Base-by-base conservation (phyloP, 2,797 vertebrate species). In the Enteromius fasciolatus region DNA sequence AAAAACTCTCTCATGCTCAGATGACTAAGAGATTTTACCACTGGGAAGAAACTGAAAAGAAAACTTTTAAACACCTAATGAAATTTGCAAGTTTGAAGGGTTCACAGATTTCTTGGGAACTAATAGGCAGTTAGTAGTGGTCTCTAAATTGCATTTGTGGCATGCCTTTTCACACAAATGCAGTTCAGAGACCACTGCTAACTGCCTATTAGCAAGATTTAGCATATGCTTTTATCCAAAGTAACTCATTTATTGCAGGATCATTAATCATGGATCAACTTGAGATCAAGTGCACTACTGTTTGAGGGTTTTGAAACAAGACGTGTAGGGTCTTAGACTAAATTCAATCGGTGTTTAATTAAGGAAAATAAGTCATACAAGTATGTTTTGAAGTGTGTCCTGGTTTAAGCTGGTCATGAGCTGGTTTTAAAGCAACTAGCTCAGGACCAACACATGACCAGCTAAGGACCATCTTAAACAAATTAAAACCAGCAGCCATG, bases 1-100 rank as follows among this genome's bases (percentile, higher is more conserved):
- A 54, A 81, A 67, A 57, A 64, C 25, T 72, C 39, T 66, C 68
- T 12, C 18, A 25, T 15, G 15, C 48, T 54, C 41, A 59, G 33
- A 83, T 66, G 20, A 61, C 36, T 54, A 33, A 59, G 41, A 76
- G 31, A 69, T 41, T 68, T 33, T 48, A 46, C 61, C 36, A 73
- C 63, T 44, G 39, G 41, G 20, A 63, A 61, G 6, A 25, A 28
- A 44, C 31, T 72, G 28, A 72, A 80, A 73, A 80, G 15, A 33
- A 36, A 25, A 4, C 54, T 72, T 6, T 59, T 44, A 61, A 73
- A 44, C 36, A 9, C 23, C 20, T 15, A 36, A 23, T 78, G 33
- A 39, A 50, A 67, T 52, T 6, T 66, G 41, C 33, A 39, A 18
- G 31, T 31, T 64, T 63, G 33, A 66, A 50, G 28, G 46, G 14